Base-by-base conservation (phyloP, 2,113 vertebrate genomes). In the Alectura lathami region DNA sequence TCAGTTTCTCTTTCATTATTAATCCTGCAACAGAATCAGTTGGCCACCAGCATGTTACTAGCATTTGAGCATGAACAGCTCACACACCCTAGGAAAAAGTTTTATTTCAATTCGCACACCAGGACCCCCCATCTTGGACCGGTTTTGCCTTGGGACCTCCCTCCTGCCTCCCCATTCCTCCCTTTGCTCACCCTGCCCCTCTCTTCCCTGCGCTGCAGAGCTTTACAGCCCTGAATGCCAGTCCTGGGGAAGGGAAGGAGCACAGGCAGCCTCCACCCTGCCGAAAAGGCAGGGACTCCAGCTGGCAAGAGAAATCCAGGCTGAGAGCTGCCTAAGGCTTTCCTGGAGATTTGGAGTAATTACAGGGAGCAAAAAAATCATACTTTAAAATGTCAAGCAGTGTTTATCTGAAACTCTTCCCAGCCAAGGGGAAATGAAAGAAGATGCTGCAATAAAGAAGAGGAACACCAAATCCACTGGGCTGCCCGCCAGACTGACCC, bases 321-420 rank as follows among this genome's bases (percentile, higher is more conserved):
- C 80, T 78, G 78, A 82, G 92, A 81, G 48, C 51, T 47, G 79
- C 83, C 82, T 79, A 13, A 57, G 85, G 89, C 90, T 66, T 50
- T 92, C 87, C 12, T 34, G 83, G 90, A 74, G 68, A 42, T 72
- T 48, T 73, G 81, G 66, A 70, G 89, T 82, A 75, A 54, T 92
- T 73, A 91, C 68, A 72, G 80, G 47, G 67, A 88, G 54, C 43
- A 26, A 30, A 62, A 83, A 89, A 23, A n/a, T 94, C 69, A 43
- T 59, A 21, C 59, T 92, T 91, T 53, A 70, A 95, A 96, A 93
- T 74, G 83, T 84, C 97, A 96, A 40, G 62, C 40, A 23, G 40
- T 8, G 40, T 89, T 92, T 88, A 60, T 56, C 6, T 29, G 92
- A 94, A 96, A 85, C 73, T 57, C 72, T 87, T 51, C 66, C 69